phyloP scores from a whole-genome alignment of 2,113 vertebrate genomes.

The Coturnix japonica region DNA sequence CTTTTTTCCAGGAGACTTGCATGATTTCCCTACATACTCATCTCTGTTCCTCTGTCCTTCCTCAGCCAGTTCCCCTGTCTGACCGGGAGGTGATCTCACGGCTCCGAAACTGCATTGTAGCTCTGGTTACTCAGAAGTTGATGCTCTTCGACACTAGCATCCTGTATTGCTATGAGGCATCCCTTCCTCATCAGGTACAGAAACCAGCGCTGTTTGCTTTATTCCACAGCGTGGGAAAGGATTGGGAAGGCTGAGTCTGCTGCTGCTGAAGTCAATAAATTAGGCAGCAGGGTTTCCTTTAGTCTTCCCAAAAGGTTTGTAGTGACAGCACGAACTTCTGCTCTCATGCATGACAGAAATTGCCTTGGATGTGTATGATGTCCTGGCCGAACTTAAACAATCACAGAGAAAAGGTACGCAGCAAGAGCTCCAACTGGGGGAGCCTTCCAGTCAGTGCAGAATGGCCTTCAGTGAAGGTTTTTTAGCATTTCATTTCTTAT shows the following conservation, averaged over 20 bases:
- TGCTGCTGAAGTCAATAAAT: background rate
- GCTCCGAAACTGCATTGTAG: constrained; percentile 92
- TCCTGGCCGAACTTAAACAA: background rate
- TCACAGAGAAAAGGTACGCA: background rate
- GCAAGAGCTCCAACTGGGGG: background rate
- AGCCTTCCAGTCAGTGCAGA: background rate
- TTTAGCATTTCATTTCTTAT: background rate
- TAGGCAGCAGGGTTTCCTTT: background rate
- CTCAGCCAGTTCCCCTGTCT: constrained; percentile 84
- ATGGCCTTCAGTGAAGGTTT: background rate
- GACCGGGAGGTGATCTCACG: constrained; percentile 96
- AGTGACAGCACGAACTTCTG: background rate
- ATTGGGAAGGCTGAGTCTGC: background rate
- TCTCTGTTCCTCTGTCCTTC: background rate
- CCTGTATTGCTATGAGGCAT: constrained; percentile 95
- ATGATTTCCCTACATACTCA: background rate
- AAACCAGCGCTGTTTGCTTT: background rate
- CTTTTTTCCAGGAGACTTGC: background rate
- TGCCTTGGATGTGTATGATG: fast-evolving
- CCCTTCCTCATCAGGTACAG: constrained; percentile 89
- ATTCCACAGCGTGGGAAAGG: background rate
- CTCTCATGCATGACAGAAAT: background rate
- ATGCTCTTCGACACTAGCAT: constrained; percentile 95
- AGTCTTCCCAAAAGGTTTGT: background rate
- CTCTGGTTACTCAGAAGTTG: constrained; percentile 87